These are phyloP conservation scores for Mastomys coucha DNA, from an alignment of 2,113 vertebrate genomes.

Conservation along the genomic window DNA sequence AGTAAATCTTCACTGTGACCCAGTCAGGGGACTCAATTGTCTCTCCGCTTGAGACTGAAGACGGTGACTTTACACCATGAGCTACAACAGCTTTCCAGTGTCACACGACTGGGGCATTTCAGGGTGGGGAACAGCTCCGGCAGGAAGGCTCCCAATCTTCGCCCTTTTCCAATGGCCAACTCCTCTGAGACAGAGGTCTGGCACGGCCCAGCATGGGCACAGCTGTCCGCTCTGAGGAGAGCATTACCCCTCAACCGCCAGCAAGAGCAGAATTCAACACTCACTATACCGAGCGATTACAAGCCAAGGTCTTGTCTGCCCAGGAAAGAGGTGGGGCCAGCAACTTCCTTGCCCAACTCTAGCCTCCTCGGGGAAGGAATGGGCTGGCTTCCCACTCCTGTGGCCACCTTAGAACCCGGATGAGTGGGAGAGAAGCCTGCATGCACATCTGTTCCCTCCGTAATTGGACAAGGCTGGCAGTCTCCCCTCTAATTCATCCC, in stretches of 20 bases:
- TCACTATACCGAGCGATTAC: not conserved
- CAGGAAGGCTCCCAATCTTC: accelerated
- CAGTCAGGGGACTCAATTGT: no score
- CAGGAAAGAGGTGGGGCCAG: not conserved
- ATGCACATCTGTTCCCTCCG: not conserved
- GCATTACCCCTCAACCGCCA: not conserved
- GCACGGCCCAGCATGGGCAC: not conserved
- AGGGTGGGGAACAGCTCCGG: not conserved
- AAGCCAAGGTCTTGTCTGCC: not conserved
- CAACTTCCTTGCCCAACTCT: not conserved
- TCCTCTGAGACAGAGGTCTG: not conserved
- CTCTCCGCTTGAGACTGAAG: not conserved
- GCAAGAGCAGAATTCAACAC: not conserved
- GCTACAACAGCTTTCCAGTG: not conserved
- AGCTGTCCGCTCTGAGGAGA: not conserved
- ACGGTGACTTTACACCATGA: not conserved
- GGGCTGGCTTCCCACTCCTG: not conserved
- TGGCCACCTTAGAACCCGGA: not conserved
- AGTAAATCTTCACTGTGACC: not conserved
- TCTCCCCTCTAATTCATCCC: not conserved
- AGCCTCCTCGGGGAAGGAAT: not conserved
- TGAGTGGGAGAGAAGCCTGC: not conserved
- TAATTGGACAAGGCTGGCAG: not conserved
- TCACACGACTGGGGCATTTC: not conserved
- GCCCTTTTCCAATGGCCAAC: accelerated